phyloP scores from a whole-genome alignment of 2,797 vertebrate genomes.

The Luscinia megarhynchos region DNA sequence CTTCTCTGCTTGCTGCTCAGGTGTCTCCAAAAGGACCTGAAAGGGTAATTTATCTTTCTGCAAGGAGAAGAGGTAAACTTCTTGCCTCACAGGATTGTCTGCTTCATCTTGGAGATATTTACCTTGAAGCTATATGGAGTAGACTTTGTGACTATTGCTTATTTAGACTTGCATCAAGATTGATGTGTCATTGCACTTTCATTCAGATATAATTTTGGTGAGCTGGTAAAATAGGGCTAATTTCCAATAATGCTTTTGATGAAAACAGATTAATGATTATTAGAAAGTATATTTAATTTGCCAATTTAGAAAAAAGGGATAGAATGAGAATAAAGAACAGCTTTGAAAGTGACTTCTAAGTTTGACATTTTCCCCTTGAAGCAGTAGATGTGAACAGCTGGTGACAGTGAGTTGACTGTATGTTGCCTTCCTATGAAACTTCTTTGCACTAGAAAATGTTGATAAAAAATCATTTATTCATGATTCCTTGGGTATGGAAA shows the following conservation, averaged over 20 bases:
- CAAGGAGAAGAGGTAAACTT: neutral
- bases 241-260: neutral
- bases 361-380: conserved; percentile 26
- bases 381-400: conserved; percentile 15
- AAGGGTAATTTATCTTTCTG: conserved; percentile 13
- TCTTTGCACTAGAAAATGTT: conserved; percentile 25
- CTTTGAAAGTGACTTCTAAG: neutral
- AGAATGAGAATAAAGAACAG: neutral
- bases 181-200: neutral
- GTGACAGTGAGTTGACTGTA: conserved; percentile 21
- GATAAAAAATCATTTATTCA: neutral
- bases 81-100: neutral
- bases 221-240: neutral
- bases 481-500: neutral
- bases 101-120: neutral
- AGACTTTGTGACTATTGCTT: neutral
- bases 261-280: neutral
- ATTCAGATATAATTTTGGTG: neutral
- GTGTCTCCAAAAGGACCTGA: neutral
- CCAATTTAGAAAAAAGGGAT: neutral
- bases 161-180: neutral
- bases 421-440: conserved; percentile 25
- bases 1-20: neutral
- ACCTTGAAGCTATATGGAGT: neutral
- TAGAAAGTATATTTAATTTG: neutral